Evolutionary conservation across 2,888 invertebrate species (phyloP).

Genomic region (Heliconius ethilla): DNA sequence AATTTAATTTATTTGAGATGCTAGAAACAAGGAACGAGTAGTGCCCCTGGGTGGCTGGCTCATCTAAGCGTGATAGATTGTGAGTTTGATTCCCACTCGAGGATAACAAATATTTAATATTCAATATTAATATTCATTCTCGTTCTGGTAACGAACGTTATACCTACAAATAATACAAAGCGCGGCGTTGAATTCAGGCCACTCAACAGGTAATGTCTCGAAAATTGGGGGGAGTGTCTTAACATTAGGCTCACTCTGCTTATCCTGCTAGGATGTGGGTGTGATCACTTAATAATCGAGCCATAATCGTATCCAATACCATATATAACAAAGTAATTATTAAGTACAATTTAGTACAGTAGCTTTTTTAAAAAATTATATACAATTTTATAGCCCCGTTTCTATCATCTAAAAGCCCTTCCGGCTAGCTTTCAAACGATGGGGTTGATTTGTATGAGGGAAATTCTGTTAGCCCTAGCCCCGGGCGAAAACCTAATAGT

Average conservation of each 20-base stretch:
- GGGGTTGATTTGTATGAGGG: conserved; percentile 16
- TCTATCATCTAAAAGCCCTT: neutral
- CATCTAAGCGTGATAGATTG: no score
- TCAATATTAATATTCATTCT: no score
- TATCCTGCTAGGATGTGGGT: neutral
- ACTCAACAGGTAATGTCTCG: neutral
- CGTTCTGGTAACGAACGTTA: no score
- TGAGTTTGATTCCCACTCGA: no score
- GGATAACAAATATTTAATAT: no score
- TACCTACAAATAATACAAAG: no score
- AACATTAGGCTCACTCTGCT: neutral
- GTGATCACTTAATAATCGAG: neutral
- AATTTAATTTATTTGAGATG: no score
- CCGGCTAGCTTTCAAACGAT: conserved; percentile 18
- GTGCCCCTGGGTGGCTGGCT: no score
- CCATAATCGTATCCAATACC: neutral
- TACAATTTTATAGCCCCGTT: neutral
- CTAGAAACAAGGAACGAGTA: no score
- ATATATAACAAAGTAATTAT: neutral
- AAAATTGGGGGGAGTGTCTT: neutral
- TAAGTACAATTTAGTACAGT: neutral
- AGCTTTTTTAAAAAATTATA: neutral
- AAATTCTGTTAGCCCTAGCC: conserved; percentile 18
- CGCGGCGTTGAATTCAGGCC: neutral
- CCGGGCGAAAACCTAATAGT: conserved; percentile 16